Base-by-base conservation (phyloP, 2,888 invertebrate species). In the Anorthoa munda region DNA sequence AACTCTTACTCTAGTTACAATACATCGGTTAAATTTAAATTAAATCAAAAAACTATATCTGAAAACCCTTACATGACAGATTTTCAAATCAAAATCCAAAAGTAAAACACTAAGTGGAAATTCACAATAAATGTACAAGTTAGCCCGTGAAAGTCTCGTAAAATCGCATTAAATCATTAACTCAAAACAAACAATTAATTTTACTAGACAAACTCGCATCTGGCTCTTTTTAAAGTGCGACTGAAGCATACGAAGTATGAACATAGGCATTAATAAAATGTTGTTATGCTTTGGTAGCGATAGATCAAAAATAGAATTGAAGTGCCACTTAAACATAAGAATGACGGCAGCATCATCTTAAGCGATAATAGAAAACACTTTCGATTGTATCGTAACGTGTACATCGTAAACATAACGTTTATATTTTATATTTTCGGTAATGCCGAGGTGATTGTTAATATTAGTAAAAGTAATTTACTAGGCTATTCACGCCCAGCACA, bases 401-500 rank as follows among this genome's bases (percentile, higher is more conserved):
- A 66, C 50, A 67, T 66, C 71, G 55, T 79, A 71, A 83, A 73
- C 46, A 59, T 63, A 65, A 77, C 53, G 65, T 60, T 79, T 53
- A 66, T 53, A 39, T 63, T 60, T 79, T 53, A 66, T 53, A 39
- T 63, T 64, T 79, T 74, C 65, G 55, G 69, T 75, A 71, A 65
- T 68, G 58, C 64, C 31, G 53, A 79, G 80, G 83, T 82, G 75
- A 81, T 80, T 83, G 85, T 84, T 87, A 82, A 82, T 81, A 87
- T 86, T 83, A 85, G 79, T 77, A 80, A 86, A 88, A 77, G 83
- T 87, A 75, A 88, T 88, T 85, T 84, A 82, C 76, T 82, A 70
- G 72, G 82, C 72, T 80, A 84, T 89, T 88, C 82, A 82, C 79
- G 86, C 84, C 83, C 81, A 79, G 85, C 81, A 88, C 87, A 89